Evolutionary conservation across 1,140 invertebrate genomes (phyloP), one percentile per base, ranked within the genome.

Genomic region (Bombus breviceps): DNA sequence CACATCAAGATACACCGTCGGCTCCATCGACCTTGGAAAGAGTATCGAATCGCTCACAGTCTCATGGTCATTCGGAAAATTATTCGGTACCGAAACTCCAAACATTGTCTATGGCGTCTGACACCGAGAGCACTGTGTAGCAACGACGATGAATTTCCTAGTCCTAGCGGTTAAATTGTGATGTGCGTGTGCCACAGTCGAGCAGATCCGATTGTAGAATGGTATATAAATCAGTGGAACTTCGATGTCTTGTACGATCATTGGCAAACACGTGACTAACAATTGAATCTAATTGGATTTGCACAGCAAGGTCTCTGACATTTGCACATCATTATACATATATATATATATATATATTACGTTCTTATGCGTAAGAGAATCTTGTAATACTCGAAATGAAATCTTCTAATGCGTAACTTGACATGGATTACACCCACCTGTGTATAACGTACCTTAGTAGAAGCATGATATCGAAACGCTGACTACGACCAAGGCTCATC

Each of bases 41-140:
- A 66, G 89, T 91, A 18, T 92, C 92, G 32, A 93, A 79, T 89
- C 92, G 94, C 25, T 80, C 87, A 39, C 91, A 92, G 74, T 88
- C n/a, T 62, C 91, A 91, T 74, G 92, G 86, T 64, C 95, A 94
- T 37, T 88, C 92, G 18, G 96, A 96, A 84, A 96, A 96, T 86
- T 96, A 96, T 85, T 96, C 96, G 9, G 95, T 96, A 57, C 96
- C 96, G 43, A 96, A 95, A 88, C 90, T 96, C 53, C 95, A 96
- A 88, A 93, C 93, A 13, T 92, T 95, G 34, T 95, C 94, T 8
- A 92, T 95, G 12, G 93, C 93, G 3, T 93, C 94, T 13, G 95
- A 95, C 66, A 92, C 92, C 28, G 94, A 95, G 69, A 94, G 94
- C 85, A 94, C 93, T 37, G 92, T 95, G 73, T 95, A 94, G 90